Conservation (phyloP, 2,888 invertebrate species). For the Erebia epiphron region DNA sequence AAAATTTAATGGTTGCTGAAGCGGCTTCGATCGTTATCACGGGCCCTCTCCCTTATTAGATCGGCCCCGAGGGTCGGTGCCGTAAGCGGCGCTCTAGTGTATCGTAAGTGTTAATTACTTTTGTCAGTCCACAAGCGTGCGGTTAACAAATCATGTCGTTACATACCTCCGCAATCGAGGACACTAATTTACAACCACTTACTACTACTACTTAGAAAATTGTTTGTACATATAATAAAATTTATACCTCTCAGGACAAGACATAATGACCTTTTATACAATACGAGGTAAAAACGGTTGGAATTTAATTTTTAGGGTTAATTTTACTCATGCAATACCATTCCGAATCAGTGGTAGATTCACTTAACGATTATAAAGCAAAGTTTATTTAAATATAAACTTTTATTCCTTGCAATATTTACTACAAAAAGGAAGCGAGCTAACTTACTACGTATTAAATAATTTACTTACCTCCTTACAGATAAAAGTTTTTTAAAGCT, state of each 20-base stretch:
- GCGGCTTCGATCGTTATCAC: slow-evolving; percentile 61
- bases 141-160: slow-evolving; percentile 74
- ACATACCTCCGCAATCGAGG: slow-evolving; percentile 67
- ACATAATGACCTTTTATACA: neutral
- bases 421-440: too few species aligned
- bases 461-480: too few species aligned
- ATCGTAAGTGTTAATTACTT: slow-evolving; percentile 80
- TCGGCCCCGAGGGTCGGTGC: slow-evolving; percentile 63
- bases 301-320: too few species aligned
- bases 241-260: slow-evolving; percentile 63
- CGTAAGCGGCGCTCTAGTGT: slow-evolving; percentile 71
- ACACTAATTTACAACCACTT: slow-evolving; percentile 60
- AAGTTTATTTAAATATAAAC: too few species aligned
- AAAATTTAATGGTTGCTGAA: slow-evolving; percentile 57
- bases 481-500: too few species aligned
- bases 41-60: slow-evolving; percentile 62
- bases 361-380: too few species aligned
- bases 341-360: too few species aligned
- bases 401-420: too few species aligned
- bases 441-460: too few species aligned
- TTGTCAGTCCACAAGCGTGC: slow-evolving; percentile 72
- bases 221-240: slow-evolving; percentile 72
- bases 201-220: slow-evolving; percentile 57
- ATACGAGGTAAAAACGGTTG: neutral
- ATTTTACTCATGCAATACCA: too few species aligned